Percentiles rank a stretch among this genome's conserved stretches.
These are phyloP conservation scores for Sebastes glaucus DNA, from an alignment of 2,797 vertebrate species.

Conservation along the genomic window DNA sequence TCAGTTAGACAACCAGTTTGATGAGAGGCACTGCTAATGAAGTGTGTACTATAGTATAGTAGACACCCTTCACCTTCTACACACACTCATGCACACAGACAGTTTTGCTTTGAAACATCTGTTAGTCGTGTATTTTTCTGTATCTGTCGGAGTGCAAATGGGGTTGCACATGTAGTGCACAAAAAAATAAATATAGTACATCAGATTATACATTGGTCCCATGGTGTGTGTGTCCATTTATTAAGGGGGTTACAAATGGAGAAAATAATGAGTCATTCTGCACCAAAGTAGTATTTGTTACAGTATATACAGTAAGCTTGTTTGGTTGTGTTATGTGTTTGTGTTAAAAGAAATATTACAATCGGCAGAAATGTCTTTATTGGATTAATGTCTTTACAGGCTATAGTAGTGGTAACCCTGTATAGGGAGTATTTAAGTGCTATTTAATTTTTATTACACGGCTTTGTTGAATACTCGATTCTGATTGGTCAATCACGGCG, in stretches of 20 bases:
- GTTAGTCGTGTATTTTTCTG: background rate
- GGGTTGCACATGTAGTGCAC: background rate
- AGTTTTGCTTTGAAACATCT: background rate
- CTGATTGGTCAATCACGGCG: no score
- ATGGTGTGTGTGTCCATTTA: background rate
- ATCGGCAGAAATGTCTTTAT: background rate
- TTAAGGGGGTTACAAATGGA: background rate
- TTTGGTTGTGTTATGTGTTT: background rate
- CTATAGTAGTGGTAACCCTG: background rate
- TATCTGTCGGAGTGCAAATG: background rate
- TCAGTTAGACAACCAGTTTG: constrained; percentile 1
- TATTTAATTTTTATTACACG: background rate
- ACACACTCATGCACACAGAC: background rate
- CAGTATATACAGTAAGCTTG: background rate
- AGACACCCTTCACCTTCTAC: background rate
- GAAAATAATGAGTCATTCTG: background rate
- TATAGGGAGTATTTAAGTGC: background rate
- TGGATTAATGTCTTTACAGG: no score
- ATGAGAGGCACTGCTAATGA: constrained; percentile 39
- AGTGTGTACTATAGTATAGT: background rate
- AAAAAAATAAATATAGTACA: background rate
- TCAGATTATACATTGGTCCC: background rate
- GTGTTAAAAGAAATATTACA: background rate
- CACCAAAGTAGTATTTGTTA: constrained; percentile 6
- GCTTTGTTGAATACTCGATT: no score